Base-by-base conservation (phyloP, 2,888 invertebrate genomes). In the Tridacna crocea region DNA sequence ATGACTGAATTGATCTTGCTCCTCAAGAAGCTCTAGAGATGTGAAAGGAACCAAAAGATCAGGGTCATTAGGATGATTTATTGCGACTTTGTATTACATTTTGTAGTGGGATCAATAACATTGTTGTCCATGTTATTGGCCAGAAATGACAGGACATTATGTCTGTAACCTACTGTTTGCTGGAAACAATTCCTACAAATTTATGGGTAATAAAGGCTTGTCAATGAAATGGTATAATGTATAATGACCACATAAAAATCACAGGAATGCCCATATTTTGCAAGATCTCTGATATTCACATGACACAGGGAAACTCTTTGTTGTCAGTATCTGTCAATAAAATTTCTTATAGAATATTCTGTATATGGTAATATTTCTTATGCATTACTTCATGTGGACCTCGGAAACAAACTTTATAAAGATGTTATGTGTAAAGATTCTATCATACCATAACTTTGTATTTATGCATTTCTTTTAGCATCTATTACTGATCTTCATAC, bases 11-110 rank as follows among this genome's bases (percentile, higher is more conserved):
- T 70, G 26, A 70, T 70, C 70, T 22, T 15, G 51, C 26, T 70
- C 70, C 26, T 51, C 47, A 26, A 70, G 70, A 70, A 70, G 70
- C 70, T 70, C 70, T 70, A 15, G 36, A 61, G 61, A 15, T 22
- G 17, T 70, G 51, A 51, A 51, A 70, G 22, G 75, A 68, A 48
- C 66, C 66, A 55, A 76, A 66, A 26, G 48, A 76, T 76, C 75
- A 76, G 51, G 66, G 58, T 68, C 66, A 55, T 58, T 17, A 46
- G 66, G 75, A 68, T 51, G 75, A 65, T 76, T 76, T 55, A 66
- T 76, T 65, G 75, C 27, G 22, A 70, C 70, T 70, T 70, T 51
- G 70, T 70, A 70, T 70, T 70, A 70, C 26, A 70, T 70, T 70
- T 70, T 70, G 70, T 70, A 11, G 70, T 70, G 70, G 26, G 70